Conservation (phyloP, 2,797 vertebrate species). For the Strix occidentalis region DNA sequence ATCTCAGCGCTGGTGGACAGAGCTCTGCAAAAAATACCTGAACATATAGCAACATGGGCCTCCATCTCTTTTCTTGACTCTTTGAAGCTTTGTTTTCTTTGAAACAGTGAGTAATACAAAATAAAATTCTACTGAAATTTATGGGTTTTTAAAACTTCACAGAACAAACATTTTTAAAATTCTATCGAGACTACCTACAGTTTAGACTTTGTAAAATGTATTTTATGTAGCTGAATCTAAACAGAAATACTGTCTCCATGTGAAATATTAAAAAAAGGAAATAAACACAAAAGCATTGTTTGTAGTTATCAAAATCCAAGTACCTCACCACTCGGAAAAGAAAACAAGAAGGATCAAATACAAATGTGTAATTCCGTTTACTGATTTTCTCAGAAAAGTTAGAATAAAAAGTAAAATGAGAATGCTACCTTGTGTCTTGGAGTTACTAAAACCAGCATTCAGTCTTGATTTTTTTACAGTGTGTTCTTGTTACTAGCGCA, state of each 20-base stretch:
- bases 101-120: not conserved
- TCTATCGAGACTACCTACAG: not conserved
- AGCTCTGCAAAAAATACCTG: not conserved
- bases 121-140: not conserved
- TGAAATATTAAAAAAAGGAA: not conserved
- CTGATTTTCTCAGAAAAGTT: not conserved
- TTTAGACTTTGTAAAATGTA: not conserved
- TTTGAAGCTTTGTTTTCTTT: not conserved
- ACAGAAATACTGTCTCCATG: not conserved
- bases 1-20: not conserved
- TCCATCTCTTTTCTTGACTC: not conserved
- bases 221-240: not conserved
- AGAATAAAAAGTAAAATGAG: not conserved
- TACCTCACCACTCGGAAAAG: not conserved
- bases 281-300: not conserved
- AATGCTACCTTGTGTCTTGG: not conserved
- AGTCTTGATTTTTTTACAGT: rapidly evolving
- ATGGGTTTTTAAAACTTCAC: not conserved
- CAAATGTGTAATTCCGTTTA: not conserved
- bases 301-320: not conserved
- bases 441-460: not conserved
- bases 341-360: not conserved
- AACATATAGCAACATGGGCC: not conserved
- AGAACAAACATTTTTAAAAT: not conserved
- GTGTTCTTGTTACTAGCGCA: not conserved